Percentiles rank a stretch among this genome's conserved stretches.
These are phyloP conservation scores for Grapholita molesta DNA, from an alignment of 1,140 invertebrate genomes.

Conservation along the genomic window DNA sequence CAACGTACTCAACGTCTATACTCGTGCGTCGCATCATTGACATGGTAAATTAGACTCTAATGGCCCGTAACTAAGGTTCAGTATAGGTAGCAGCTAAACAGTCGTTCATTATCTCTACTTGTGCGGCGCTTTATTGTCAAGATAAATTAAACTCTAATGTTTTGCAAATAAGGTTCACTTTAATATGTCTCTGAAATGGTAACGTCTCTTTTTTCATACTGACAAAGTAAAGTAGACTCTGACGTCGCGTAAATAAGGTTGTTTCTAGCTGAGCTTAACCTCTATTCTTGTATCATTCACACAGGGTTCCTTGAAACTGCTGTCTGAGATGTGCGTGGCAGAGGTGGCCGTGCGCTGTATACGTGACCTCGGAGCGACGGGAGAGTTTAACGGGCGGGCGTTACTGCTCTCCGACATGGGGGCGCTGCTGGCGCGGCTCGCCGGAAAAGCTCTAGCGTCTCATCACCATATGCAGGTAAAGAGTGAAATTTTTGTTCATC, in stretches of 20 bases:
- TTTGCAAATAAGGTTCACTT: neutral
- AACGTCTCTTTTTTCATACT: too few relatives aligned
- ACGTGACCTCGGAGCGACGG: constrained; percentile 39
- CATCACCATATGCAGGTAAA: constrained; percentile 58
- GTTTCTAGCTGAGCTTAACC: too few relatives aligned
- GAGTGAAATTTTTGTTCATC: too few relatives aligned
- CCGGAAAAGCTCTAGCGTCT: constrained; percentile 48
- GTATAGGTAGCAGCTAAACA: too few relatives aligned
- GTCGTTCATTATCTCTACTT: too few relatives aligned
- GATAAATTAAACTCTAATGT: constrained; percentile 13
- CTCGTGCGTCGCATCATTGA: neutral
- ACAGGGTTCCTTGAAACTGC: constrained; percentile 62
- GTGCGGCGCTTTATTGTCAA: neutral
- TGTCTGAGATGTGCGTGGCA: constrained; percentile 64
- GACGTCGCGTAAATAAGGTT: too few relatives aligned
- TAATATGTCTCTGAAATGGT: too few relatives aligned
- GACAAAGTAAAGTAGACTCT: too few relatives aligned
- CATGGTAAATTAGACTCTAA: neutral
- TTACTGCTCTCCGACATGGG: constrained; percentile 53
- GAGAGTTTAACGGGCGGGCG: constrained; percentile 45
- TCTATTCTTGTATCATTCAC: neutral
- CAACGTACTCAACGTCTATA: neutral
- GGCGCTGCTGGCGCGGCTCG: constrained; percentile 49
- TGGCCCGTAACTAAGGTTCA: too few relatives aligned
- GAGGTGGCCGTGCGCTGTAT: constrained; percentile 57